A percentile compares a stretch with the other conserved stretches of the same genome.
Evolutionary conservation across 1,140 invertebrate genomes (phyloP).

Genomic region (Metaphire vulgaris): DNA sequence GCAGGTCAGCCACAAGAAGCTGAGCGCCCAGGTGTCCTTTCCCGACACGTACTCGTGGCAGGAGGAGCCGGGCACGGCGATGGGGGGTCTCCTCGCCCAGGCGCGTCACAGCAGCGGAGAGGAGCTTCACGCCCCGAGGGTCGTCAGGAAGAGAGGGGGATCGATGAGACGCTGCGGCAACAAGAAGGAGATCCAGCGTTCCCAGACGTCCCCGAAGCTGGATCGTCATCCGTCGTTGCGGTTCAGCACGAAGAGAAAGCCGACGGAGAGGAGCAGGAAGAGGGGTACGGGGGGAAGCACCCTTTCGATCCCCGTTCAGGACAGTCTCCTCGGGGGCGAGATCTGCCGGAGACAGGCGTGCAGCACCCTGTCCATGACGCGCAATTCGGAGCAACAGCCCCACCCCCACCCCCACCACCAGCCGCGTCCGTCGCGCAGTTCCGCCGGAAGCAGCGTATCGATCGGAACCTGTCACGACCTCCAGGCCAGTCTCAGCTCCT

Average conservation of each 20-base stretch:
- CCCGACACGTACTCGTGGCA: background rate
- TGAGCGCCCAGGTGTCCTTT: background rate
- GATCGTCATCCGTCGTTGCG: conserved; percentile 18
- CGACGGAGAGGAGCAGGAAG: background rate
- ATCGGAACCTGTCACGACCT: background rate
- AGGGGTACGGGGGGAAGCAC: background rate
- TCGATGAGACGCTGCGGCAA: background rate
- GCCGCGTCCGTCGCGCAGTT: background rate
- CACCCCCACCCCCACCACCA: no score
- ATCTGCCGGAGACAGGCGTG: background rate
- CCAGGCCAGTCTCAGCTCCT: background rate
- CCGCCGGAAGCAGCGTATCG: background rate
- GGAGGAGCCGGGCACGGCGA: background rate
- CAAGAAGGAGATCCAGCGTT: background rate
- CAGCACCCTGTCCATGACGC: background rate
- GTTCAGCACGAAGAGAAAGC: conserved; percentile 6
- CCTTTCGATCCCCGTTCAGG: background rate
- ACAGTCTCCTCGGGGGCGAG: background rate
- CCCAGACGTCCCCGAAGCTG: background rate
- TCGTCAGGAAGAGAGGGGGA: background rate
- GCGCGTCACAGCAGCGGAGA: background rate
- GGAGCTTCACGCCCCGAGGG: background rate
- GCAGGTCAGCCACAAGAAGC: background rate
- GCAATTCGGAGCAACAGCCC: background rate
- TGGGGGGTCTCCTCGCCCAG: background rate